These are phyloP conservation scores for Drosophila melanica DNA, from an alignment of 1,140 invertebrate species.

Conservation along the genomic window DNA sequence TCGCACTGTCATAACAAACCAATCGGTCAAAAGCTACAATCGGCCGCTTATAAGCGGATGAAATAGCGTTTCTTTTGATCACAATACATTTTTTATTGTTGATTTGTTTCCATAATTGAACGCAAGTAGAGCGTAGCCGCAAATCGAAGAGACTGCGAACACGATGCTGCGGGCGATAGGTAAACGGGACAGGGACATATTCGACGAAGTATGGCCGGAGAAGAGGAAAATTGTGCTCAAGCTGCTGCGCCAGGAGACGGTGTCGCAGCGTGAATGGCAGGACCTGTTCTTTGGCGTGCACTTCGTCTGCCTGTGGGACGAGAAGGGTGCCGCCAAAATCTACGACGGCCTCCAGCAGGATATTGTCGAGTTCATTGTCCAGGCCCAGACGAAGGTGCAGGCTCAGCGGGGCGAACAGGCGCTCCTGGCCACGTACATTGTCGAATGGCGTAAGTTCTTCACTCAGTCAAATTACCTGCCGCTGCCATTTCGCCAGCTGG, in stretches of 20 bases:
- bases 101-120: constrained; percentile 39
- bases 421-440: constrained; percentile 97
- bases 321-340: constrained; percentile 95
- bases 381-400: constrained; percentile 95
- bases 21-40: constrained; percentile 43
- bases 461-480: constrained; percentile 98
- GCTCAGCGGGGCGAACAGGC: constrained; percentile 97
- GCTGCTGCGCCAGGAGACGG: constrained; percentile 93
- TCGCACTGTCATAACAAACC: constrained; percentile 41
- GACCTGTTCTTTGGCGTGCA: constrained; percentile 98
- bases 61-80: constrained; percentile 45
- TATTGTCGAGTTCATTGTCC: constrained; percentile 97
- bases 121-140: constrained; percentile 19
- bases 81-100: constrained; percentile 22
- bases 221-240: constrained; percentile 97
- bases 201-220: constrained; percentile 97
- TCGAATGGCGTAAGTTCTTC: constrained; percentile 99
- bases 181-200: constrained; percentile 84
- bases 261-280: constrained; percentile 98
- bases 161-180: constrained; percentile 71
- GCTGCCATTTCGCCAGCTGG: constrained; percentile 96
- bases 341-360: constrained; percentile 95
- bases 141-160: constrained; percentile 46
- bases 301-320: constrained; percentile 97
- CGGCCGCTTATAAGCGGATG: constrained; percentile 49